Evolutionary conservation across 2,797 vertebrate species (phyloP), one percentile per base, ranked within the genome.

Genomic region (Gambusia yucatana): DNA sequence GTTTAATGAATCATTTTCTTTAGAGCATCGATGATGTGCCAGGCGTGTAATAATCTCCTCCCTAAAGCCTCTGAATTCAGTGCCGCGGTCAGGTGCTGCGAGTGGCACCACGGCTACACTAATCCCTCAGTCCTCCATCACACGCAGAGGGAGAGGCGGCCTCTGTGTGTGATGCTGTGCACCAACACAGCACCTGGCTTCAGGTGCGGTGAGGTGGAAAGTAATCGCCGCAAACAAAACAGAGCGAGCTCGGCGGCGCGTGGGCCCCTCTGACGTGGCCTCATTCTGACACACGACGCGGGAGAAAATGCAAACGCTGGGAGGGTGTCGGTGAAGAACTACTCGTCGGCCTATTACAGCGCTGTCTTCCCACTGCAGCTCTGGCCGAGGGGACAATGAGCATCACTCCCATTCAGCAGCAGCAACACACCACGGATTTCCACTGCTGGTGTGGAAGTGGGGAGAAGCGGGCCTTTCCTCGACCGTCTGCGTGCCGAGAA

Each of bases 71-170:
- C 78, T 84, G 84, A 85, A 91, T 81, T 87, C 85, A 77, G 84
- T 3, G 3, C 67, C 52, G 71, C 86, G 30, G 67, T 76, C 88
- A 46, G 55, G 81, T 82, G 86, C 89, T 79, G 81, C 92, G 92
- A 93, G 74, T 93, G 91, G 90, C 82, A 90, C 76, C 55, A 74
- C 76, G 83, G 89, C 88, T 89, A 89, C 44, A 74, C 72, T 95
- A 96, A 96, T 94, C 93, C 94, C 82, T 80, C 75, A 77, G 80
- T 89, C 75, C 80, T 82, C 80, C 77, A 81, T 81, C 73, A n/a
- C 67, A 22, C 63, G 17, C 63, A 44, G 82, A 61, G 78, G 80
- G 67, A 28, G 82, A 50, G n/a, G 84, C 55, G 73, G 57, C 16
- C 39, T 33, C 33, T 33, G 33, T 33, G 33, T 33, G 33, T 33